A percentile compares a stretch with the other conserved stretches of the same genome.
Conservation (phyloP, 2,797 vertebrate genomes). For the Moxostoma hubbsi region DNA sequence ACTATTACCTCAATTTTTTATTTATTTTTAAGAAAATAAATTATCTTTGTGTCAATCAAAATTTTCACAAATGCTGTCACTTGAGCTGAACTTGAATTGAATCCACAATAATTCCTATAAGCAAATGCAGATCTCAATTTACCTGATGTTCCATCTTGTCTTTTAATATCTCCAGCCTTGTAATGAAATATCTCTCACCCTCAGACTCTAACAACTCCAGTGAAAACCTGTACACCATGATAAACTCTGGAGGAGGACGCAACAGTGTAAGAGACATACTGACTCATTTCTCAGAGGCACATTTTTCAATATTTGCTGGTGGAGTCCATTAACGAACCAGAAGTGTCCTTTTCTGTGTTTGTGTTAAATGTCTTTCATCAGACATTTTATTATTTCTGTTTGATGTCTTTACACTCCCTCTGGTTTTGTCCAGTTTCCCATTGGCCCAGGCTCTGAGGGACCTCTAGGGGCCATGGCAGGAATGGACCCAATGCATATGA, state of each 20-base stretch:
- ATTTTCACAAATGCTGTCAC: too few relatives aligned
- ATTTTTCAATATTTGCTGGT: neutral
- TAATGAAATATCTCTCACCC: constrained; percentile 25
- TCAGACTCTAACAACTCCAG: constrained; percentile 99
- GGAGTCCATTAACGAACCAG: constrained; percentile 1
- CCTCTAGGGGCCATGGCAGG: constrained; percentile 98
- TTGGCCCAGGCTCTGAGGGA: constrained; percentile 96
- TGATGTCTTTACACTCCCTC: constrained; percentile 6
- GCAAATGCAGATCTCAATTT: neutral
- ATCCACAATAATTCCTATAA: too few relatives aligned
- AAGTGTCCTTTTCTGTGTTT: constrained; percentile 13
- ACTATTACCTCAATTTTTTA: too few relatives aligned
- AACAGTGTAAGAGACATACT: constrained; percentile 88
- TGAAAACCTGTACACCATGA: constrained; percentile 99
- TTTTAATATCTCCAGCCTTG: neutral
- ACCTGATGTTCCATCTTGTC: constrained; percentile 16
- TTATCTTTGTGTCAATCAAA: too few relatives aligned
- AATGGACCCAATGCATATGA: constrained; percentile 99
- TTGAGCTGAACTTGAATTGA: too few relatives aligned
- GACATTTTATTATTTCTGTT: constrained; percentile 65
- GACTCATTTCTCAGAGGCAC: constrained; percentile 5
- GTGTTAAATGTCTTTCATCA: constrained; percentile 5
- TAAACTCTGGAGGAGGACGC: constrained; percentile 96
- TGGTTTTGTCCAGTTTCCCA: constrained; percentile 85
- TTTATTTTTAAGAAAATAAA: too few relatives aligned